Conservation (phyloP, 1,140 invertebrate genomes). For the Littorina saxatilis region DNA sequence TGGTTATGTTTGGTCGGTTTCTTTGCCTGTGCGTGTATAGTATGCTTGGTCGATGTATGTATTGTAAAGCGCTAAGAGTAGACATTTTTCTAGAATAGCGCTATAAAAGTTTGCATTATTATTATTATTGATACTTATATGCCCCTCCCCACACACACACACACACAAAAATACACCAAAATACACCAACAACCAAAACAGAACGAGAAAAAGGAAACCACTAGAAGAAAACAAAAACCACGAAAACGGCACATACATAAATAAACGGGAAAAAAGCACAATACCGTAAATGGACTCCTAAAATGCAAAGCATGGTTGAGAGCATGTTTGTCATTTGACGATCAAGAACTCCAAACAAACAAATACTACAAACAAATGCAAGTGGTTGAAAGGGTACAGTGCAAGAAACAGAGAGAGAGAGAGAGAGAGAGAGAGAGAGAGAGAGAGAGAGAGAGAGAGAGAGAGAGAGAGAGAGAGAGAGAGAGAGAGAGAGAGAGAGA, state of each 20-base stretch:
- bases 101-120: too few species aligned
- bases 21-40: too few species aligned
- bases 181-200: background rate
- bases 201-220: background rate
- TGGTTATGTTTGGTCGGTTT: too few species aligned
- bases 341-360: too few species aligned
- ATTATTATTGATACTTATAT: too few species aligned
- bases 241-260: background rate
- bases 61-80: too few species aligned
- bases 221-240: background rate
- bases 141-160: background rate
- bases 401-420: background rate
- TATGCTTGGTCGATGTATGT: too few species aligned
- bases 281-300: too few species aligned
- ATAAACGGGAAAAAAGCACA: background rate
- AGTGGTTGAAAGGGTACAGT: background rate
- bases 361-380: background rate
- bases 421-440: background rate
- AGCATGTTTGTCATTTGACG: too few species aligned
- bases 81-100: too few species aligned
- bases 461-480: background rate
- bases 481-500: background rate
- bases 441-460: background rate
- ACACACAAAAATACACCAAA: background rate
- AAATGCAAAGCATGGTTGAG: too few species aligned